Base-by-base conservation (phyloP, 2,888 invertebrate genomes). In the Eupsilia transversa region DNA sequence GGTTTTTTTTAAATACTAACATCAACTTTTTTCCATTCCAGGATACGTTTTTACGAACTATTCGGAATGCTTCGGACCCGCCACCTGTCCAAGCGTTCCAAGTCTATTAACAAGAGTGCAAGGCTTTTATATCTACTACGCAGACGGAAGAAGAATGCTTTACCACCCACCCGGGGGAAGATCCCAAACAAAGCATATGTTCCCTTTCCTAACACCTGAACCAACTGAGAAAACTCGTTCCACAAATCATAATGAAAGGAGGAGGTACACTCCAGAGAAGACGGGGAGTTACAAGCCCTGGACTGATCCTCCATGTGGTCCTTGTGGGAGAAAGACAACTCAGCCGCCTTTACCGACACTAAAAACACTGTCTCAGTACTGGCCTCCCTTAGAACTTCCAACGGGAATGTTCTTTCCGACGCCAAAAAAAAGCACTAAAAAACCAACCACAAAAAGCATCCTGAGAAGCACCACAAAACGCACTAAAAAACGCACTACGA, bases 261-360 rank as follows among this genome's bases (percentile, higher is more conserved):
- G 91, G 43, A 85, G 92, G 46, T 92, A 91, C 56, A 90, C 89
- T 0, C 86, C 89, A 23, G 27, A 79, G 33, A 59, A 72, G 43
- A 73, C 74, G 0, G 72, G 56, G 30, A 61, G 0, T 0, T 56
- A 38, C 17, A 68, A 46, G 81, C 77, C 49, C 38, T 66, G 54
- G 67, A 41, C 72, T 33, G 76, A 76, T 23, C 30, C 64, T 3
- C 20, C 38, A 7, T 59, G 67, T 60, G 68, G 27, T 1, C 75
- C 79, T 14, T 79, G 79, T 23, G 33, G 2, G 23, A 72, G 41
- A 63, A 4, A 12, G 1, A 61, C 0, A 20, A 7, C 9, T 0
- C 9, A 30, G 23, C 5, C 33, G 20, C 27, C 17, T 1, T 10
- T 5, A 0, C 1, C 1, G 10, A 1, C n/a, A 1, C 56, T 6